Base-by-base conservation (phyloP, 2,113 vertebrate species). In the Noctilio leporinus region DNA sequence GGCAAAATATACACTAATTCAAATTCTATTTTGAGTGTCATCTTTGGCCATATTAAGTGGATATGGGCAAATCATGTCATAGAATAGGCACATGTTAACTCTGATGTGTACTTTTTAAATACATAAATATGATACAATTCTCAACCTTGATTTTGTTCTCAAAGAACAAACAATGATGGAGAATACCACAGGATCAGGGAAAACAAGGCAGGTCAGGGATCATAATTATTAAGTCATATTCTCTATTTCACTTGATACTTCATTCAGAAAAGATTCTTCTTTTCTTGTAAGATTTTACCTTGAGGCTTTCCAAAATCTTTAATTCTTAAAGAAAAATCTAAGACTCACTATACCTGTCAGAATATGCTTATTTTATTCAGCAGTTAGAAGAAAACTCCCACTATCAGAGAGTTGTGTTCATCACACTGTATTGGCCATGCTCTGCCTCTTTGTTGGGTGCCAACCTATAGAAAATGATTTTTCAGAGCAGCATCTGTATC, bases 401-500 rank as follows among this genome's bases (percentile, higher is more conserved):
- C 69, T 85, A 67, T 17, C 86, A 93, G 86, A 93, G 89, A 51
- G 64, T 83, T 96, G 94, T n/a, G 95, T 97, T 93, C 92, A 69
- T 96, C 94, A 94, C 85, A 96, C 57, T 16, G 2, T 70, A 85
- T 90, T 91, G 64, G 91, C 49, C 47, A 84, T 65, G 11, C 26
- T 96, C 86, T 95, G 90, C 64, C 35, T 96, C 73, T 70, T 97
- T 86, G 80, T 97, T 69, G 86, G 89, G 97, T 93, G 97, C 96
- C 30, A 24, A 83, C 83, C 96, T 86, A 26, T 53, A 81, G 97
- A 98, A 97, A 86, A 92, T 43, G 51, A 72, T 80, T 97, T 98
- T 93, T 97, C 95, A 97, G 96, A 92, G 84, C 88, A 97, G 95
- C 96, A 98, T 97, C 97, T 98, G 98, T 96, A 94, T 98, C 97